Conservation (phyloP, 2,113 vertebrate species). For the Carassius auratus region DNA sequence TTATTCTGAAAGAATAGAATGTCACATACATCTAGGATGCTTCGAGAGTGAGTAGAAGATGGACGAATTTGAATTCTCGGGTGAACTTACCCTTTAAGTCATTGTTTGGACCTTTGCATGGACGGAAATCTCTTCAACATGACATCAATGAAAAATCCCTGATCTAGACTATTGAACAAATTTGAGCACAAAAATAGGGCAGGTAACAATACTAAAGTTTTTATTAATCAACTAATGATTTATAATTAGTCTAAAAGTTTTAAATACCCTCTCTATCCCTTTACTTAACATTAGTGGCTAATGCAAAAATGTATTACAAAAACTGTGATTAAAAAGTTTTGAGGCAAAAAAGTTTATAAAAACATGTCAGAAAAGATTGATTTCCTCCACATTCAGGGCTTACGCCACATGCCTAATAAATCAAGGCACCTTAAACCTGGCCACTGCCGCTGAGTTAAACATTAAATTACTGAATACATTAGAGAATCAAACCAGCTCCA, state of each 20-base stretch:
- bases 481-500: constrained; percentile 14
- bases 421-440: constrained; percentile 29
- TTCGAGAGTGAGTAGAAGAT: too few relatives aligned
- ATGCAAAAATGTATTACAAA: background rate
- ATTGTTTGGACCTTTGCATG: background rate
- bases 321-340: constrained; percentile 13
- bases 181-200: background rate
- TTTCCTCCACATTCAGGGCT: background rate
- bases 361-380: constrained; percentile 8
- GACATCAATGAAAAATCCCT: too few relatives aligned
- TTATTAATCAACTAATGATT: background rate
- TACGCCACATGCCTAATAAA: background rate
- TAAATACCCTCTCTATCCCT: background rate
- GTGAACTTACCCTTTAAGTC: background rate
- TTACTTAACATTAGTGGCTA: background rate
- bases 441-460: constrained; percentile 22
- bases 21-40: too few relatives aligned
- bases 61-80: too few relatives aligned
- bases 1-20: too few relatives aligned
- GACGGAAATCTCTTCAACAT: background rate
- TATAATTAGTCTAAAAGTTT: background rate
- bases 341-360: background rate
- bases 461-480: constrained; percentile 45
- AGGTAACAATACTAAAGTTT: background rate
- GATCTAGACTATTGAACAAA: background rate